These are phyloP conservation scores for Nemurella pictetii DNA, from an alignment of 2,888 invertebrate species.

Conservation along the genomic window DNA sequence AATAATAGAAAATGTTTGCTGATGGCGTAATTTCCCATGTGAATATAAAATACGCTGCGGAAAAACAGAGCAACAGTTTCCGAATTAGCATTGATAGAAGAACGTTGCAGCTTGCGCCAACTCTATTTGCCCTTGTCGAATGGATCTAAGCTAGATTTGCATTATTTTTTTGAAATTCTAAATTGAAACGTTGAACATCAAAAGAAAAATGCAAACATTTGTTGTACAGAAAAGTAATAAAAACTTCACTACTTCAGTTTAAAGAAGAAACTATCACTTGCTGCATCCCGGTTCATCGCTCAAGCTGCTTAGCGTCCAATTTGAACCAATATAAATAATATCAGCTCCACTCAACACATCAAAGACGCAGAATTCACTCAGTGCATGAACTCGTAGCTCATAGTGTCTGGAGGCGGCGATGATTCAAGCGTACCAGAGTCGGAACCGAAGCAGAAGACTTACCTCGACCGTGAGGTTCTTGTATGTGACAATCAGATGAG, in stretches of 20 bases:
- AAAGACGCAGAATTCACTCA: background rate
- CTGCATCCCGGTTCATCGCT: background rate
- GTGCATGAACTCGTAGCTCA: background rate
- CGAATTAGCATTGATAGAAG: background rate
- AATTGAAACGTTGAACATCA: background rate
- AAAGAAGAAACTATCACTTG: background rate
- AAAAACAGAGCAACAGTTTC: background rate
- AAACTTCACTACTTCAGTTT: too few relatives aligned
- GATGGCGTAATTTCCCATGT: background rate
- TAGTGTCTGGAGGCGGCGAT: too few relatives aligned
- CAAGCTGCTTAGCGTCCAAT: background rate
- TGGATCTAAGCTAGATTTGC: too few relatives aligned
- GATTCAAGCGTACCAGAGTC: too few relatives aligned
- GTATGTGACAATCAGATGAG: conserved; percentile 71
- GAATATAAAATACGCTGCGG: background rate
- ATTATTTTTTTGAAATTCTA: background rate
- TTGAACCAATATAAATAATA: background rate
- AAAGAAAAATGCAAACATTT: background rate
- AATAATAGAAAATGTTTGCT: background rate
- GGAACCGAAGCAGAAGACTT: conserved; percentile 50
- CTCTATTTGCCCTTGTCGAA: too few relatives aligned
- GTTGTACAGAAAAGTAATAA: background rate
- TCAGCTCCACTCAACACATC: background rate
- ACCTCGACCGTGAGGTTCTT: conserved; percentile 73
- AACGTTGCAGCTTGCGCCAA: background rate